These are phyloP conservation scores for Cyrtonyx montezumae DNA, from an alignment of 2,113 vertebrate species.

Conservation along the genomic window DNA sequence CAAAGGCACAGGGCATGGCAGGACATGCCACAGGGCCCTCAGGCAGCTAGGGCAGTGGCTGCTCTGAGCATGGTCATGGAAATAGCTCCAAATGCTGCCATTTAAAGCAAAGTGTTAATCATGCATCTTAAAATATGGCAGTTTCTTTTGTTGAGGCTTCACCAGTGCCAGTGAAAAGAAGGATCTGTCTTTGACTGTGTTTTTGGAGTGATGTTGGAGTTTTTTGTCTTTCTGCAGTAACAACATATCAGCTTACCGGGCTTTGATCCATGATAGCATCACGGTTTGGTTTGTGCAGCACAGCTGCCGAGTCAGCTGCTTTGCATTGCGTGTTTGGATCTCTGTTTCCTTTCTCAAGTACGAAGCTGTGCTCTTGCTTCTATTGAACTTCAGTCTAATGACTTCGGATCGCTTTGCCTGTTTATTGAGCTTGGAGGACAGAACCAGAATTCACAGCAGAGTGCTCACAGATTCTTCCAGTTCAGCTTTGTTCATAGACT, in stretches of 20 bases:
- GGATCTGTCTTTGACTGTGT: not conserved
- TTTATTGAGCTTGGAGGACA: conserved; percentile 49
- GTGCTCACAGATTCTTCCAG: conserved; percentile 30
- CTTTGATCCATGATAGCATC: conserved; percentile 20
- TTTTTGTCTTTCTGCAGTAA: not conserved
- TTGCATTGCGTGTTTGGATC: not conserved
- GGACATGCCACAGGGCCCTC: not conserved
- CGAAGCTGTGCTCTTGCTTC: conserved; percentile 41
- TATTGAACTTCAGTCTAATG: conserved; percentile 60
- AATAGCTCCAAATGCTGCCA: not conserved
- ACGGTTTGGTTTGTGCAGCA: not conserved
- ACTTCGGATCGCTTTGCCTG: not conserved
- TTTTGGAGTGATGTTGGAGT: not conserved
- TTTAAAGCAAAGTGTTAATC: not conserved
- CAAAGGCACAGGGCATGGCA: not conserved
- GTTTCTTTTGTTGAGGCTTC: not conserved
- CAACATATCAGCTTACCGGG: not conserved
- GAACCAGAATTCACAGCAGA: not conserved
- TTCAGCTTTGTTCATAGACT: conserved; percentile 59
- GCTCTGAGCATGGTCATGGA: not conserved
- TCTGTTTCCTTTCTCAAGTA: conserved; percentile 33
- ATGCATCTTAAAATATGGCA: not conserved
- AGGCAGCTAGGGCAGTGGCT: not conserved
- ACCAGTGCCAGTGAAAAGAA: not conserved
- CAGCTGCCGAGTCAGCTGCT: conserved; percentile 59